phyloP scores from a whole-genome alignment of 2,113 vertebrate genomes.

The Lichenostomus cassidix region DNA sequence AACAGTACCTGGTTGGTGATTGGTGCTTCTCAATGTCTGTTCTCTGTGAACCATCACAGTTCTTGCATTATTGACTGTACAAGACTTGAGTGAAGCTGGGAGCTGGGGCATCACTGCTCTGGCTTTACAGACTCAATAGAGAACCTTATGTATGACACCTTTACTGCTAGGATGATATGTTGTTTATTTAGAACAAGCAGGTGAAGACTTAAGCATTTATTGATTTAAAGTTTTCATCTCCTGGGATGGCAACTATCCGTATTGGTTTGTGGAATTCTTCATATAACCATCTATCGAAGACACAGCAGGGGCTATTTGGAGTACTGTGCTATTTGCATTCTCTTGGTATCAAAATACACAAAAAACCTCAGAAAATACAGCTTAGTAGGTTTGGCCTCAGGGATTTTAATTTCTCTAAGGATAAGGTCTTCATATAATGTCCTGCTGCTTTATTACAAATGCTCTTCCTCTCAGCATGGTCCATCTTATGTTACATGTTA shows the following conservation, averaged over 20 bases:
- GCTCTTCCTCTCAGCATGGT: background rate
- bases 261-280: background rate
- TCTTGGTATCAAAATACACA: background rate
- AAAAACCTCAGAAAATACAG: background rate
- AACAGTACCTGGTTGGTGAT: slow-evolving; percentile 88
- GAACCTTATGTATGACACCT: background rate
- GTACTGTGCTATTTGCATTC: background rate
- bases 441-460: background rate
- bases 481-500: too few relatives aligned
- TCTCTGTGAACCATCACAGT: background rate
- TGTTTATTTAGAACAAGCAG: background rate
- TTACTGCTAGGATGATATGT: background rate
- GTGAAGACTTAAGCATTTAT: background rate
- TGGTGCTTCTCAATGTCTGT: background rate
- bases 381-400: background rate
- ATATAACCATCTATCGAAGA: background rate
- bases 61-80: background rate
- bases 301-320: background rate
- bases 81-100: background rate
- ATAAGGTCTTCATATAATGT: background rate
- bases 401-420: background rate
- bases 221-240: background rate
- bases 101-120: background rate
- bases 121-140: background rate
- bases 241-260: background rate